These are phyloP conservation scores for Haliclona indistincta DNA, from an alignment of 37 sponge, comb jelly and placozoan species.

Conservation along the genomic window DNA sequence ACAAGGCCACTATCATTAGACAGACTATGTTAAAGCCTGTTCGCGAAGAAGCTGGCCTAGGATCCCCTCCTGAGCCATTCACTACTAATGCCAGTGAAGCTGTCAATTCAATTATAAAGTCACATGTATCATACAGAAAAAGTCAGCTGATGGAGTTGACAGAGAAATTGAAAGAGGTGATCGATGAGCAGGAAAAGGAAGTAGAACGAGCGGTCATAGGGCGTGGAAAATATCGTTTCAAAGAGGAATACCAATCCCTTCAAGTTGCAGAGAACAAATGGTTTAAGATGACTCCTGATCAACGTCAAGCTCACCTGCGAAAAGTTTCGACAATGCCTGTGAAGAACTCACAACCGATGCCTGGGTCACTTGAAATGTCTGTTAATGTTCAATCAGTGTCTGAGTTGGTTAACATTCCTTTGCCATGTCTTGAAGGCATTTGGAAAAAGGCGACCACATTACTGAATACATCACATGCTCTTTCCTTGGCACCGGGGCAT, in stretches of 20 bases:
- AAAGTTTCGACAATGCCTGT: not conserved
- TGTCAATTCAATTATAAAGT: slow-evolving; percentile 2
- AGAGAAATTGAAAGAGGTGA: slow-evolving; percentile 8
- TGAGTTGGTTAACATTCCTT: not conserved
- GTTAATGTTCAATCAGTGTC: not conserved
- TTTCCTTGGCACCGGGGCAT: not conserved
- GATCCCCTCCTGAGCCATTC: slow-evolving; percentile 32
- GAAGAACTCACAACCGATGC: too few relatives aligned
- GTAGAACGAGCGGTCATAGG: slow-evolving; percentile 47
- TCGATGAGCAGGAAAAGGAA: slow-evolving; percentile 31
- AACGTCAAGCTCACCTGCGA: slow-evolving; percentile 23
- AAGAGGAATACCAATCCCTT: slow-evolving; percentile 11
- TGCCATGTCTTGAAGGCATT: slow-evolving; percentile 8
- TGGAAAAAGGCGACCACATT: slow-evolving; percentile 5
- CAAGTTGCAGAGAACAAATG: slow-evolving; percentile 28
- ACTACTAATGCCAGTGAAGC: slow-evolving; percentile 15
- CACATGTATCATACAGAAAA: slow-evolving; percentile 16
- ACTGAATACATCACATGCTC: not conserved
- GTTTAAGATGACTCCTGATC: slow-evolving; percentile 36
- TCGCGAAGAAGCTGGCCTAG: slow-evolving; percentile 22
- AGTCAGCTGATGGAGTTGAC: slow-evolving; percentile 16
- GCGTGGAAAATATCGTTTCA: slow-evolving; percentile 41
- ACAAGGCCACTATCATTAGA: not conserved
- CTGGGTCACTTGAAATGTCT: too few relatives aligned
- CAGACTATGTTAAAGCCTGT: slow-evolving; percentile 1